These are phyloP conservation scores for Lasaia peninsularis DNA, from an alignment of 1,140 invertebrate genomes.

Conservation along the genomic window DNA sequence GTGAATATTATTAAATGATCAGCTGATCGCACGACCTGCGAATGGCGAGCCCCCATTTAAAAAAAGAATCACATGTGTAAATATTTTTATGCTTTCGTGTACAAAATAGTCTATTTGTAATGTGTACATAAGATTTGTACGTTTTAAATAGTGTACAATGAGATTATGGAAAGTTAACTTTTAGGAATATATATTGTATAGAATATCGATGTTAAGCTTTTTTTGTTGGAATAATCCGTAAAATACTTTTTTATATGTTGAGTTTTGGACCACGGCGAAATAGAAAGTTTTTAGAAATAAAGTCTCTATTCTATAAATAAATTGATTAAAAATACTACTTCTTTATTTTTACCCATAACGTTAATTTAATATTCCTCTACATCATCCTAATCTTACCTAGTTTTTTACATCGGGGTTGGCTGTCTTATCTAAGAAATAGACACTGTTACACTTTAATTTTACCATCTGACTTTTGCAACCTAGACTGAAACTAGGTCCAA, in stretches of 20 bases:
- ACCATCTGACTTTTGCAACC: too few species aligned
- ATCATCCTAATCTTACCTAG: too few species aligned
- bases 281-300: neutral
- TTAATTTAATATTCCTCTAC: too few species aligned
- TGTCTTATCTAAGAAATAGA: too few species aligned
- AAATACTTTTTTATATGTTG: slow-evolving; percentile 8
- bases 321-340: neutral
- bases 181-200: neutral
- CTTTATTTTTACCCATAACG: too few species aligned
- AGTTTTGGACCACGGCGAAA: slow-evolving; percentile 5
- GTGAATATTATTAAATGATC: slow-evolving; percentile 25
- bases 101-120: slow-evolving; percentile 18
- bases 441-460: too few species aligned
- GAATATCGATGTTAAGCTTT: slow-evolving; percentile 2
- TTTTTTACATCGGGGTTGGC: too few species aligned
- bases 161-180: neutral
- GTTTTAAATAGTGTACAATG: neutral
- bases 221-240: slow-evolving; percentile 4
- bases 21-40: slow-evolving; percentile 40
- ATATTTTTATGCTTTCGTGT: slow-evolving; percentile 23
- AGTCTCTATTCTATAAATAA: slow-evolving; percentile 9
- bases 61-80: slow-evolving; percentile 47
- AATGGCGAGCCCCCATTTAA: slow-evolving; percentile 67
- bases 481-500: too few species aligned
- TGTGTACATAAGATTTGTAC: slow-evolving; percentile 3